These are phyloP conservation scores for Thunnus albacares DNA, from an alignment of 2,797 vertebrate species.

Conservation along the genomic window DNA sequence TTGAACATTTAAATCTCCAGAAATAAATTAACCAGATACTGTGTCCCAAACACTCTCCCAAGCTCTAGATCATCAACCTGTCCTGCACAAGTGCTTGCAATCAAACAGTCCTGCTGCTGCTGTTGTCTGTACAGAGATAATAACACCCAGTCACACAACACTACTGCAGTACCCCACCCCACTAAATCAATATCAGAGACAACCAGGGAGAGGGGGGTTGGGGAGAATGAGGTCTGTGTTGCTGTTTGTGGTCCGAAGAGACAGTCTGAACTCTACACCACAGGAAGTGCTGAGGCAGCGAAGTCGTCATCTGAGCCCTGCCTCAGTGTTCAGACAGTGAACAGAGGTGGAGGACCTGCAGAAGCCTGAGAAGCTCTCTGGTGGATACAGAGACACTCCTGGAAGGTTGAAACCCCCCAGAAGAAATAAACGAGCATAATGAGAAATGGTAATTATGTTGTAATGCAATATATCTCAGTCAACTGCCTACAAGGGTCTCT, in stretches of 20 bases:
- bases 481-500: background rate
- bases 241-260: conserved; percentile 24
- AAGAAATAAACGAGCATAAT: conserved; percentile 3
- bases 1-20: background rate
- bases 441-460: background rate
- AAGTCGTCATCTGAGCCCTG: conserved; percentile 7
- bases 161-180: conserved; percentile 72
- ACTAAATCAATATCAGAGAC: conserved; percentile 63
- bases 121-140: conserved; percentile 37
- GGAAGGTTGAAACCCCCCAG: background rate
- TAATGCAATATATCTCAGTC: background rate
- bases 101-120: conserved; percentile 10
- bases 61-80: background rate
- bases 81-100: background rate
- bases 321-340: background rate
- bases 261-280: conserved; percentile 22
- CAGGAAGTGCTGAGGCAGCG: conserved; percentile 44
- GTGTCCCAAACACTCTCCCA: background rate
- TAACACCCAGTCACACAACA: conserved; percentile 18
- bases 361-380: background rate
- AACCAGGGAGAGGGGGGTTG: background rate
- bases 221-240: background rate
- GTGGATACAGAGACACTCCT: background rate
- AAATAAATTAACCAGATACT: background rate
- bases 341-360: conserved; percentile 10